Conservation (phyloP, 2,113 vertebrate genomes). For the Pseudorectes ferrugineus region DNA sequence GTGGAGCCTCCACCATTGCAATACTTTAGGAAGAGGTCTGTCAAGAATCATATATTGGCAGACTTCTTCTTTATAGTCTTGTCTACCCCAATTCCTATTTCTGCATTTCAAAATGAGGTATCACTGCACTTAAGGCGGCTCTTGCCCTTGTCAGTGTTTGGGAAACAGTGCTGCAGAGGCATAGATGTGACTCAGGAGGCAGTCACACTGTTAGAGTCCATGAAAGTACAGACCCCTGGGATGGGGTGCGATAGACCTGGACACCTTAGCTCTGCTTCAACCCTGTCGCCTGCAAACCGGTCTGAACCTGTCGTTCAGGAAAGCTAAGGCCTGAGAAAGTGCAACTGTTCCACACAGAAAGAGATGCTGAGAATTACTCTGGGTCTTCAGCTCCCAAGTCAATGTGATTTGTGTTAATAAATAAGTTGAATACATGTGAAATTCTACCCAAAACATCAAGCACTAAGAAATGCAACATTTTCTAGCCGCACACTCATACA, state of each 20-base stretch:
- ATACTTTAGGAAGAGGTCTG: neutral
- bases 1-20: neutral
- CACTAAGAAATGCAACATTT: neutral
- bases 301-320: neutral
- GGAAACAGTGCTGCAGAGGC: neutral
- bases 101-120: neutral
- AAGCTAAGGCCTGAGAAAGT: neutral
- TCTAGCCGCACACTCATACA: neutral
- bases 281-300: neutral
- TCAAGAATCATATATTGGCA: neutral
- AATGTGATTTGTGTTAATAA: neutral
- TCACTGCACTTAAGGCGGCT: neutral
- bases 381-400: neutral
- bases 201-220: neutral
- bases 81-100: neutral
- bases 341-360: neutral
- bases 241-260: neutral
- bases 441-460: neutral
- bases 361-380: neutral
- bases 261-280: neutral
- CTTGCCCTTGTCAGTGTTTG: neutral
- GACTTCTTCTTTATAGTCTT: neutral
- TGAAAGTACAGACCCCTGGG: neutral
- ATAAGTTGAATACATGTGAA: neutral
- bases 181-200: neutral